Conservation (phyloP, 2,888 invertebrate genomes). For the Pedicia rivosa region DNA sequence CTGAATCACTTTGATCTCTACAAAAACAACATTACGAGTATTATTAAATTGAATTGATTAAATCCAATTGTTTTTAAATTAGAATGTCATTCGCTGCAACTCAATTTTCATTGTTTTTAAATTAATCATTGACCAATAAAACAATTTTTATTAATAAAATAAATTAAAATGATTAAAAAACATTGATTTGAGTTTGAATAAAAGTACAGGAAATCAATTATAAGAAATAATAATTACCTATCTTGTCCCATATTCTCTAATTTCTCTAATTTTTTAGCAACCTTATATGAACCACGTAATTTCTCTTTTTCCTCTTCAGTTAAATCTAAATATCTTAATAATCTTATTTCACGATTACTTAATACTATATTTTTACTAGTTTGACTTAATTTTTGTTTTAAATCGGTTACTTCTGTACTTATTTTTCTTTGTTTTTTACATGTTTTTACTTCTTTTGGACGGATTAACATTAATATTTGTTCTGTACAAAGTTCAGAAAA, state of each 20-base stretch:
- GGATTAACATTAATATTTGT: conserved; percentile 71
- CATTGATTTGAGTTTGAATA: background rate
- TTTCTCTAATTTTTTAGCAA: conserved; percentile 82
- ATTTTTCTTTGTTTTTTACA: conserved; percentile 82
- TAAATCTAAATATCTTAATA: conserved; percentile 73
- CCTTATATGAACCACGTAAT: conserved; percentile 78
- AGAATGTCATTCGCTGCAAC: too few relatives aligned
- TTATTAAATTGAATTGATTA: background rate
- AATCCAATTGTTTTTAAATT: background rate
- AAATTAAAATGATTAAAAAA: conserved; percentile 1
- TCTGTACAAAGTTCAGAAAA: conserved; percentile 77
- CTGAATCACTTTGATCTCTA: conserved; percentile 57
- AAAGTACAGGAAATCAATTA: conserved; percentile 7
- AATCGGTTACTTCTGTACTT: conserved; percentile 77
- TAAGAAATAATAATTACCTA: conserved; percentile 23
- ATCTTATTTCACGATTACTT: conserved; percentile 79
- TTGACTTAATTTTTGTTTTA: conserved; percentile 64
- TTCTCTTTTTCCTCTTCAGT: conserved; percentile 88
- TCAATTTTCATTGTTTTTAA: too few relatives aligned
- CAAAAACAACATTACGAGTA: too few relatives aligned
- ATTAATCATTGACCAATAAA: too few relatives aligned
- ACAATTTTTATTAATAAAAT: conserved; percentile 1
- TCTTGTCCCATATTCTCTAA: conserved; percentile 66
- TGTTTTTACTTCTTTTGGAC: conserved; percentile 69
- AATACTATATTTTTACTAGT: conserved; percentile 75